Evolutionary conservation across 2,888 invertebrate species (phyloP).

Genomic region (Carterocephalus palaemon): DNA sequence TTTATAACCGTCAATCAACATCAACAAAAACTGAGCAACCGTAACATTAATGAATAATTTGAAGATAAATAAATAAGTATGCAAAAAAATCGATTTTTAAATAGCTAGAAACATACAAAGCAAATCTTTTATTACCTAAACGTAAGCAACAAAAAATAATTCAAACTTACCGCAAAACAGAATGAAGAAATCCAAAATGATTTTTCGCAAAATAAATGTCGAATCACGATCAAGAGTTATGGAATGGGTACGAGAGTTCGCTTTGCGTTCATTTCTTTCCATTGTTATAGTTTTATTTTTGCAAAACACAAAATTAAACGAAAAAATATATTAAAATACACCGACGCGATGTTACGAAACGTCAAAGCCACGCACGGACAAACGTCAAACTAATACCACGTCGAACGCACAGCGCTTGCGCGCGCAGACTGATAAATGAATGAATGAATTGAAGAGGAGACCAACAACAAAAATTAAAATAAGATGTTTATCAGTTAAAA

Average conservation of each 20-base stretch:
- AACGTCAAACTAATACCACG: constrained; percentile 44
- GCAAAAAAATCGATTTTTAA: too few relatives aligned
- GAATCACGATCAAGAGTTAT: constrained; percentile 77
- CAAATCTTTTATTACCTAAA: too few relatives aligned
- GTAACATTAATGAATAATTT: too few relatives aligned
- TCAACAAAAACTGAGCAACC: too few relatives aligned
- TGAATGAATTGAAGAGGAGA: too few relatives aligned
- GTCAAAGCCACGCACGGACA: constrained; percentile 39
- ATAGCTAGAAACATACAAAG: too few relatives aligned
- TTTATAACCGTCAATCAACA: too few relatives aligned
- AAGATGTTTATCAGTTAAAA: too few relatives aligned
- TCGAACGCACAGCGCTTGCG: constrained; percentile 66
- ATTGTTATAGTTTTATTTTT: constrained; percentile 44
- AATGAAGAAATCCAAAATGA: constrained; percentile 82
- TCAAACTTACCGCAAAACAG: constrained; percentile 82
- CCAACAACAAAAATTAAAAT: too few relatives aligned
- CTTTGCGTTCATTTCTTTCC: constrained; percentile 68
- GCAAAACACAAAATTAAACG: constrained; percentile 25
- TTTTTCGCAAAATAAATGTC: constrained; percentile 80
- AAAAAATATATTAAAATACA: constrained; percentile 40
- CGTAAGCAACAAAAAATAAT: constrained; percentile 21
- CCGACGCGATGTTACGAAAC: constrained; percentile 57
- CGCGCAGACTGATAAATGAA: constrained; percentile 66
- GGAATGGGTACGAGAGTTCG: constrained; percentile 59
- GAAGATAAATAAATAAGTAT: too few relatives aligned